Conservation (phyloP, 2,113 vertebrate genomes). For the Meles meles region DNA sequence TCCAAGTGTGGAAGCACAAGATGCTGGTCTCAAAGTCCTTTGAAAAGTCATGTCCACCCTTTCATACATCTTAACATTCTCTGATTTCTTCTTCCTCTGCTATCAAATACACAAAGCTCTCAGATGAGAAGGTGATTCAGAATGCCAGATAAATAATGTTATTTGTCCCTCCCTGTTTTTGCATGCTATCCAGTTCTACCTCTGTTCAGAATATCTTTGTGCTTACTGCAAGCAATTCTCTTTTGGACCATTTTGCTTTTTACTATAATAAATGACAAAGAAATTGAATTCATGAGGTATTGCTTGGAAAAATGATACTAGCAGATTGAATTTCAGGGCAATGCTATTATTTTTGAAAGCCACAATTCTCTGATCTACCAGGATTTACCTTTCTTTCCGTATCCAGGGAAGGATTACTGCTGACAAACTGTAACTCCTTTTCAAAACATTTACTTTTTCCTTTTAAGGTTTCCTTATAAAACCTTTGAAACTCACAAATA, state of each 20-base stretch:
- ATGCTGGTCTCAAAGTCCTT: neutral
- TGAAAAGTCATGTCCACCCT: neutral
- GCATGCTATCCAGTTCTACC: neutral
- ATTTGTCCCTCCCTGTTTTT: neutral
- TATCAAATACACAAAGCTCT: conserved; percentile 14
- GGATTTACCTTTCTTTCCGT: conserved; percentile 48
- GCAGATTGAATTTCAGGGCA: conserved; percentile 49
- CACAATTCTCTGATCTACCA: conserved; percentile 40
- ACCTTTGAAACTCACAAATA: conserved; percentile 51
- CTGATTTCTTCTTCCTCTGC: neutral
- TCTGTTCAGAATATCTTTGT: conserved; percentile 33
- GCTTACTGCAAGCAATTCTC: conserved; percentile 46
- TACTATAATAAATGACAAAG: conserved; percentile 59
- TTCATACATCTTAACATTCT: neutral
- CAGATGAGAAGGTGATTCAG: neutral
- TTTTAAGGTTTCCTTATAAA: conserved; percentile 47
- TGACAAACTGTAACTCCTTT: conserved; percentile 59
- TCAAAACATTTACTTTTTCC: conserved; percentile 67
- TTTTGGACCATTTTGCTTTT: conserved; percentile 58
- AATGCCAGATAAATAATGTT: neutral
- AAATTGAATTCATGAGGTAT: neutral
- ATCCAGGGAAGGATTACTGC: conserved; percentile 39
- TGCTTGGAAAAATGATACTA: conserved; percentile 51
- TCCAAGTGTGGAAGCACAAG: neutral
- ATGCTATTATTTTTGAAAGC: conserved; percentile 64